Base-by-base conservation (phyloP, 2,797 vertebrate genomes). In the Anabacerthia variegaticeps region DNA sequence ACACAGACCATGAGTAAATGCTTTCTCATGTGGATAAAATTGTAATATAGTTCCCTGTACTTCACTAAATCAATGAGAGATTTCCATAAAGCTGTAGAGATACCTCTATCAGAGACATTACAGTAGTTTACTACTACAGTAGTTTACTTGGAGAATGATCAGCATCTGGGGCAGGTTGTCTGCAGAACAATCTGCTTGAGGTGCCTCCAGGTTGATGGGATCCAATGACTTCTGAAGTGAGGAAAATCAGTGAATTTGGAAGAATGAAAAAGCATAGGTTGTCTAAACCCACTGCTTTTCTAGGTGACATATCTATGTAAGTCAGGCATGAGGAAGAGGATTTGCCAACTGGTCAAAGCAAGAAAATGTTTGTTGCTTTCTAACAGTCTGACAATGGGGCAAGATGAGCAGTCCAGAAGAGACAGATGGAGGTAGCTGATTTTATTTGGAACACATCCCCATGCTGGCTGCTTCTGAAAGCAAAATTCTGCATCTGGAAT, bases 401-500 rank as follows among this genome's bases (percentile, higher is more conserved):
- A n/a, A 74, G 27, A 41, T 59, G 36, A 22, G 12, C 48, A 88
- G 34, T 59, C 43, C 62, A 92, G 62, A 80, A 92, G 23, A 76
- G 44, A 59, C 37, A 78, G 61, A 58, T n/a, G 52, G 73, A 88
- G 39, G 41, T 58, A 65, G 68, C 11, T 83, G 61, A 75, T 94
- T 91, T 78, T 95, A 78, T 34, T 78, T 20, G 63, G 84, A 93
- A 87, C 23, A 39, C 43, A 43, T 68, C 74, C 69, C 32, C 9
- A 3, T 1, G 2, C 67, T 90, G 61, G 9, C 52, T 83, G 84
- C 48, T 86, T 72, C 76, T 94, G 89, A 66, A 90, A 92, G 62
- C 16, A 34, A 76, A 77, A 94, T 90, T 71, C 80, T 92, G 72
- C 86, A 83, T 80, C 68, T 94, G 92, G 88, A 95, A 88, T 85